Percentiles rank a stretch among this genome's conserved stretches.
These are phyloP conservation scores for Amazona ochrocephala DNA, from an alignment of 2,797 vertebrate species.

Conservation along the genomic window DNA sequence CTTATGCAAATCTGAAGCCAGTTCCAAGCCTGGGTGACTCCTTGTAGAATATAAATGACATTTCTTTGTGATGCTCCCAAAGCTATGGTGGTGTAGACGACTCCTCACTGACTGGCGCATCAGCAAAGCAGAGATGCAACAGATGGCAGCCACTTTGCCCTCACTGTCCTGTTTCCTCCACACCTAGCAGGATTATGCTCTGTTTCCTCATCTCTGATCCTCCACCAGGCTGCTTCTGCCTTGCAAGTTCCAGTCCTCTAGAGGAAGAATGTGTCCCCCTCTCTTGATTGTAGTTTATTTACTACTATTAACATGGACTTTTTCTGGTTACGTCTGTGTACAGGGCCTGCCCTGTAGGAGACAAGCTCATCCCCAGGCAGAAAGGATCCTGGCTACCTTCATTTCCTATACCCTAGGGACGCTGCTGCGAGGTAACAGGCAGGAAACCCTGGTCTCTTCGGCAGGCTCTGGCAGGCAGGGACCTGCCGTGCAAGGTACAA, in stretches of 20 bases:
- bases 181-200: background rate
- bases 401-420: background rate
- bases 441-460: background rate
- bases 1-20: slow-evolving; percentile 22
- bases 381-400: background rate
- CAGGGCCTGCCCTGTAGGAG: background rate
- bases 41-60: background rate
- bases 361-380: background rate
- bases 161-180: background rate
- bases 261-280: background rate
- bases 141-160: background rate
- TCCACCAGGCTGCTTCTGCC: background rate
- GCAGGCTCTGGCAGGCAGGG: slow-evolving; percentile 30
- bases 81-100: background rate
- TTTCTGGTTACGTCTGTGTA: background rate
- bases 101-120: background rate
- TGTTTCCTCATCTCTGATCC: background rate
- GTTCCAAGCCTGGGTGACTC: slow-evolving; percentile 22
- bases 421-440: background rate
- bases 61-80: background rate
- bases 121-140: background rate
- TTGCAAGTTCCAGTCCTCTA: background rate
- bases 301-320: background rate
- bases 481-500: background rate
- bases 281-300: background rate